Evolutionary conservation across 2,888 invertebrate species (phyloP), one percentile per base, ranked within the genome.

Genomic region (Eugnorisma glareosa): DNA sequence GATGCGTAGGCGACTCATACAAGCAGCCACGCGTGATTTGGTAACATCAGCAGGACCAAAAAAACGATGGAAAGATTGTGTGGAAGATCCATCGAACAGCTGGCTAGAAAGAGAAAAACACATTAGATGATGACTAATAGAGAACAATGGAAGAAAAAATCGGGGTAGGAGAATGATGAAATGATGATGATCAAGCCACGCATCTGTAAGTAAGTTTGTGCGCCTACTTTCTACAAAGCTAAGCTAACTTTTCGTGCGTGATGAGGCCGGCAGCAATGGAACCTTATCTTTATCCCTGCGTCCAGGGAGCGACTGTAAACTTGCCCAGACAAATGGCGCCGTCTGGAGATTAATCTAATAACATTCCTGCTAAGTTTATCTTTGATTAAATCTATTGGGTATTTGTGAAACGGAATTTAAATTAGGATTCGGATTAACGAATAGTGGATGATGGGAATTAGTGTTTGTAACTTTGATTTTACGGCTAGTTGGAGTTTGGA

Each of bases 321-420:
- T 78, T 72, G 67, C 37, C 63, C 69, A 59, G 77, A 82, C 76
- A 88, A 88, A 86, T 71, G 78, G 76, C 73, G 51, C 63, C 57
- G 28, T 43, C 63, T 35, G 68, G 63, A 76, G 73, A 79, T 80
- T 82, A 83, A 82, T 83, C 82, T 84, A 86, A 82, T 87, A 82
- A 80, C 78, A 88, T 86, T 86, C 78, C 77, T 67, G 61, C 63
- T 75, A 63, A 72, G 57, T 79, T 86, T 75, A 88, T 81, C 79
- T 88, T 78, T 84, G 81, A 86, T 88, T 81, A 73, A 75, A 84
- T 81, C 79, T 77, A 73, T 86, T 68, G 76, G 69, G 68, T 79
- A 81, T 86, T 83, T 77, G 71, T 76, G 43, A 75, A 70, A 73
- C 54, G 71, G 81, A 73, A 86, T 88, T 88, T 70, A 54, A 74